These are phyloP conservation scores for Ophthalmolycus amberensis DNA, from an alignment of 2,113 vertebrate genomes.

Conservation along the genomic window DNA sequence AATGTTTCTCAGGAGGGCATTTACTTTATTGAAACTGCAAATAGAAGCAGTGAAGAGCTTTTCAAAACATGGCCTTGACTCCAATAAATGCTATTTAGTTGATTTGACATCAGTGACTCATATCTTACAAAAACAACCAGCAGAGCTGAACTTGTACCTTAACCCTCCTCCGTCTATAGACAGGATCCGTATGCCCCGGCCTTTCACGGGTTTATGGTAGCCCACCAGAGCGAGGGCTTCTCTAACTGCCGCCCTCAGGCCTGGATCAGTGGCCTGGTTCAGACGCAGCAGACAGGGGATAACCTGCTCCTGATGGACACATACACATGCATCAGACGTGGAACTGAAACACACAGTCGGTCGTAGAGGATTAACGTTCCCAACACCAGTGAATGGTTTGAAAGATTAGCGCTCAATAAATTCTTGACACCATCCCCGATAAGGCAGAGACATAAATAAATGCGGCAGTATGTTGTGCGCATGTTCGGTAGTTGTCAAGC, in stretches of 20 bases:
- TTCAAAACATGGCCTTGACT: not conserved
- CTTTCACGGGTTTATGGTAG: constrained; percentile 91
- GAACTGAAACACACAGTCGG: not conserved
- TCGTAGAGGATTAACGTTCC: not conserved
- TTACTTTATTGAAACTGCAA: not conserved
- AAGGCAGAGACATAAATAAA: constrained; percentile 54
- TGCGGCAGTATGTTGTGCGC: constrained; percentile 7
- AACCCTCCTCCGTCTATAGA: constrained; percentile 94
- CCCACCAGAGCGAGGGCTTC: constrained; percentile 92
- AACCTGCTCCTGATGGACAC: constrained; percentile 86
- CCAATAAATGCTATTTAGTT: constrained; percentile 3
- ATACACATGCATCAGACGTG: constrained; percentile 30
- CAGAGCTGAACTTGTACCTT: constrained; percentile 55
- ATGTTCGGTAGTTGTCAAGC: not conserved
- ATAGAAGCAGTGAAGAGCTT: not conserved
- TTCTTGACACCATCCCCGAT: constrained; percentile 14
- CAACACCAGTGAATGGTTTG: not conserved
- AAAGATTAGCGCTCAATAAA: constrained; percentile 12
- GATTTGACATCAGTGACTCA: not conserved
- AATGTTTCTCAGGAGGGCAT: constrained; percentile 1
- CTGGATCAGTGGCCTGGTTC: constrained; percentile 88
- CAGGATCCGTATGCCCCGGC: constrained; percentile 90
- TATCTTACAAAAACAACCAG: not conserved
- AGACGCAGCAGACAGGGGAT: constrained; percentile 91
- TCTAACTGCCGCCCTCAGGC: constrained; percentile 90